A percentile compares a stretch with the other conserved stretches of the same genome.
Evolutionary conservation across 92 coral and sea anemone species (phyloP).

Genomic region (Paragorgia papillata): DNA sequence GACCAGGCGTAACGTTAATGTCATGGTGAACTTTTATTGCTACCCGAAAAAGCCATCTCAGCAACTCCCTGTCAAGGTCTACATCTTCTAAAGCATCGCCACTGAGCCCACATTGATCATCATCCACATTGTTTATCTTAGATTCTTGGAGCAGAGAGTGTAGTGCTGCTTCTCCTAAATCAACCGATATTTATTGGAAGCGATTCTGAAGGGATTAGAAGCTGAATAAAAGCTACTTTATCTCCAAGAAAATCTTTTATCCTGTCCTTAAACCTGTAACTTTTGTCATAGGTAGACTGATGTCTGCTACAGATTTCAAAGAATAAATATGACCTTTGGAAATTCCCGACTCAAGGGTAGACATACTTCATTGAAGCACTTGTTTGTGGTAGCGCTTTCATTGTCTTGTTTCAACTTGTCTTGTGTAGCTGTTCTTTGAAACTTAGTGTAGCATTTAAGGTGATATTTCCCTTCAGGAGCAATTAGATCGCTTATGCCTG

Average conservation of each 20-base stretch:
- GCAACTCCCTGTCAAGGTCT: constrained; percentile 61
- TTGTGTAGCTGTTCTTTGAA: constrained; percentile 40
- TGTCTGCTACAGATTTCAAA: no score
- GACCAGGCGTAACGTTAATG: constrained; percentile 59
- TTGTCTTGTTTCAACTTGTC: no score
- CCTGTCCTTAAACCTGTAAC: constrained; percentile 1
- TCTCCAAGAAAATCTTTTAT: constrained; percentile 30
- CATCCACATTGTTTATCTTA: background rate
- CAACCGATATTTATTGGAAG: constrained; percentile 39
- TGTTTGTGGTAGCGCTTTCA: no score
- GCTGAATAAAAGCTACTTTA: constrained; percentile 40
- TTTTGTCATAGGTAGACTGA: no score
- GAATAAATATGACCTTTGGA: no score
- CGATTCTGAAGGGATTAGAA: constrained; percentile 53
- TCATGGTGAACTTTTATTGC: constrained; percentile 63
- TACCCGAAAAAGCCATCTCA: constrained; percentile 67
- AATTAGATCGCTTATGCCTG: no score
- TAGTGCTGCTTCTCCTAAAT: constrained; percentile 57
- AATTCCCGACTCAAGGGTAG: no score
- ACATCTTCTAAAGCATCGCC: constrained; percentile 44
- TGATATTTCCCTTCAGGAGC: no score
- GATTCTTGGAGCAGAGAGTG: constrained; percentile 38
- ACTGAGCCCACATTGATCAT: background rate
- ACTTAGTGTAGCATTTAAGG: constrained; percentile 27
- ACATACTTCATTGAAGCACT: no score